Base-by-base conservation (phyloP, 2,113 vertebrate species). In the Dipodomys ordii region DNA sequence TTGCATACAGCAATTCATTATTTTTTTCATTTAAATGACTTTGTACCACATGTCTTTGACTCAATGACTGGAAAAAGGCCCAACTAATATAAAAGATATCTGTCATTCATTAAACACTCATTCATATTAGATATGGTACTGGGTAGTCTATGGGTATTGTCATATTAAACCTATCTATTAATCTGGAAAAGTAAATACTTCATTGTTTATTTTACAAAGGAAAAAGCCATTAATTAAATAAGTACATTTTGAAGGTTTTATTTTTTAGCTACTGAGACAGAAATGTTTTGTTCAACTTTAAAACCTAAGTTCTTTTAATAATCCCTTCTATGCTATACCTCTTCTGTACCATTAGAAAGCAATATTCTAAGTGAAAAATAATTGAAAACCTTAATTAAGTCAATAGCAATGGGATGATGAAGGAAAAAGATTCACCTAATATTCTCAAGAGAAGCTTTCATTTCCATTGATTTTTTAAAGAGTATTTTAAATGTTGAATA, bases 401-500 rank as follows among this genome's bases (percentile, higher is more conserved):
- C 30, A 74, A n/a, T 27, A 81, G 64, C 39, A 83, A n/a, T 39
- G 16, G 92, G 28, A 22, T n/a, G 39, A 25, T 25, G 13, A 67
- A 15, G 32, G 90, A 35, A 68, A 92, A 39, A 83, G 23, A 86
- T 7, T 71, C 71, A 32, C 85, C 69, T 92, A 73, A 79, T 82
- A 74, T 73, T 80, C 81, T 46, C 46, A 73, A 78, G 68, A 72
- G 68, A 88, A 81, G 64, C 3, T 68, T 88, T 49, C 53, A 65
- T 3, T 32, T 39, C 16, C 68, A 44, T 8, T 46, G 35, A 83
- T 62, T 68, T 83, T 79, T 84, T 18, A 39, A 62, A 57, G 79
- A 90, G 35, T 53, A 35, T 71, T 95, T 90, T 80, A 87, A 87
- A 89, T 44, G 6, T 83, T 67, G 25, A 83, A n/a, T 19, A 92